Base-by-base conservation (phyloP, 2,113 vertebrate species). In the Syngnathoides biaculeatus region DNA sequence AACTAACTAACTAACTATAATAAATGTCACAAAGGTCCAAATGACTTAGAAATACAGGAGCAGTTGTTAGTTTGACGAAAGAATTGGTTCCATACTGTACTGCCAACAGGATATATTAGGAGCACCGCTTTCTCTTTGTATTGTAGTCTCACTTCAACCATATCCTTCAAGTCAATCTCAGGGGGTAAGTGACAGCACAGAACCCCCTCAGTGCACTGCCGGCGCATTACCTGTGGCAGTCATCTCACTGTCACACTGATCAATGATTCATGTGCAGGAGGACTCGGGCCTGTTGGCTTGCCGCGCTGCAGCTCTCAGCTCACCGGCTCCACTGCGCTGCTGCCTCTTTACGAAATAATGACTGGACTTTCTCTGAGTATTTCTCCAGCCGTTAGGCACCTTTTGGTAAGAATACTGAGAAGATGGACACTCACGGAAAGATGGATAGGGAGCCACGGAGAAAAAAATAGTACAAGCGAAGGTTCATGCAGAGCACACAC, bases 241-340 rank as follows among this genome's bases (percentile, higher is more conserved):
- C 87, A 79, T 88, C 87, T 87, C 85, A 71, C 86, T 86, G 86
- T 88, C 86, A 86, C 79, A 71, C 84, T 88, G 86, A 89, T 89
- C 86, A 89, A 88, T 89, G 87, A 82, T 83, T 87, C 85, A 84
- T 88, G 79, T 68, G 78, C 50, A 71, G 30, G 56, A 72, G 71
- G 67, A 73, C 79, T 72, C 65, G 61, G 43, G 86, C 81, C 82
- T 74, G 85, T 84, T 86, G 83, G 79, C 84, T 87, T 52, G 35
- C 77, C 61, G 85, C 80, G 64, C 77, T 62, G 72, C 82, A 72
- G 82, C 80, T 80, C 68, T 64, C 72, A 56, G 79, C 79, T 78
- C 67, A 42, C 71, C 56, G 77, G 61, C 55, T 48, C 74, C 27
- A 68, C 74, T 59, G 58, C 52, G 70, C 75, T 19, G 57, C 64